These are phyloP conservation scores for Antheraea pernyi DNA, from an alignment of 1,140 invertebrate genomes.

Conservation along the genomic window DNA sequence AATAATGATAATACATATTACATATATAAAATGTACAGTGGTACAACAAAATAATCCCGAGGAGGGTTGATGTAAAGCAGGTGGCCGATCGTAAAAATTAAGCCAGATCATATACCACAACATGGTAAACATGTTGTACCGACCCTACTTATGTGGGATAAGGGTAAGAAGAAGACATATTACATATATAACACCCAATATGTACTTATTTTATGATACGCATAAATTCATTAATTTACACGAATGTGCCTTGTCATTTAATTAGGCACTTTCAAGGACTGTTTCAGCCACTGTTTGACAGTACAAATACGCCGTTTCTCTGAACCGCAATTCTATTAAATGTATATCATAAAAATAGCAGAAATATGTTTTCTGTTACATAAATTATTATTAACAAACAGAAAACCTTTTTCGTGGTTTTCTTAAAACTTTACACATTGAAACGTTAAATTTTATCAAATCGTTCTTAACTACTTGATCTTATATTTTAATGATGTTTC, in stretches of 20 bases:
- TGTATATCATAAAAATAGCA: background rate
- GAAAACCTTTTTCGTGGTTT: too few relatives aligned
- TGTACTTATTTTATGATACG: background rate
- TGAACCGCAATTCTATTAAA: background rate
- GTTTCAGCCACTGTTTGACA: background rate
- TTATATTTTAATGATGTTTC: too few relatives aligned
- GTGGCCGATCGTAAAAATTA: too few relatives aligned
- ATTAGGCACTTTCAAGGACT: background rate
- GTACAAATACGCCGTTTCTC: background rate
- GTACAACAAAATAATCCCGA: too few relatives aligned
- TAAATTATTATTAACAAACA: background rate
- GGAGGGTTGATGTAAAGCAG: too few relatives aligned
- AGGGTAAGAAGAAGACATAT: too few relatives aligned
- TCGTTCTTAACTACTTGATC: background rate
- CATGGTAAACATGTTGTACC: too few relatives aligned
- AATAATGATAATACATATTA: background rate
- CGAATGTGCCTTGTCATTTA: background rate
- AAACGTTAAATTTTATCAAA: background rate
- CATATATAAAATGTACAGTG: background rate
- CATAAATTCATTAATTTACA: background rate
- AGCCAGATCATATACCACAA: too few relatives aligned
- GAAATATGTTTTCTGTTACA: background rate
- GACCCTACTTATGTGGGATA: too few relatives aligned
- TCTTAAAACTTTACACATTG: background rate
- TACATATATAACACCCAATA: background rate